Base-by-base conservation (phyloP, 2,888 invertebrate species). In the Rapana venosa region DNA sequence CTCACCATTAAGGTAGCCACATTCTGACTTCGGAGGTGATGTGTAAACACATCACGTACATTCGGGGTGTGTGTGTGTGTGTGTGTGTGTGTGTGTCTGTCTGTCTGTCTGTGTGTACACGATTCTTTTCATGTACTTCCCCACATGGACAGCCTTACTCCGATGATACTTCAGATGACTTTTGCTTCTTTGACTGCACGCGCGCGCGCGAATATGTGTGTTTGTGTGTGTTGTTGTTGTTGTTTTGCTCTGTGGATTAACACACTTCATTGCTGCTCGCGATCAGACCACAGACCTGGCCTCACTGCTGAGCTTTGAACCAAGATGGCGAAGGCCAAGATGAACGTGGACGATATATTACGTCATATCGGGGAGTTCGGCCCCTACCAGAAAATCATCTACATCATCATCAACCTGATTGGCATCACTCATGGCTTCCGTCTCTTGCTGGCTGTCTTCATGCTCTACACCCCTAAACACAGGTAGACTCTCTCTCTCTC, bases 301-400 rank as follows among this genome's bases (percentile, higher is more conserved):
- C 22, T 77, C 22, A 26, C 70, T n/a, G 70, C 70, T 70, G 70
- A 70, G 22, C 20, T 22, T 1, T 4, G 2, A 74, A 74, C 47
- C 13, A 47, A 84, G 15, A 13, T 22, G 26, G 56, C 11, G 26
- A 36, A 83, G 22, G 47, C 26, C 47, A 47, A 56, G 56, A 47
- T 74, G 87, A 87, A 87, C 87, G 87, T 87, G 70, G 87, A 87
- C 26, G 74, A 70, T n/a, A 47, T 87, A 13, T 15, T 87, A 47
- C 87, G 87, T 30, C 87, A 47, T 17, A 32, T 87, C 74, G 87
- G 87, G 87, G 74, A 87, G 74, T 87, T 87, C 56, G 87, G 87
- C 26, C 13, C 47, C n/a, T 87, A 74, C 74, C 87, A 87, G 87
- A 87, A 87, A 15, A n/a, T 47, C 13, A 87, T 87, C 47, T 87